Evolutionary conservation across 2,113 vertebrate species (phyloP), one percentile per base, ranked within the genome.

Genomic region (Hydrolagus affinis): DNA sequence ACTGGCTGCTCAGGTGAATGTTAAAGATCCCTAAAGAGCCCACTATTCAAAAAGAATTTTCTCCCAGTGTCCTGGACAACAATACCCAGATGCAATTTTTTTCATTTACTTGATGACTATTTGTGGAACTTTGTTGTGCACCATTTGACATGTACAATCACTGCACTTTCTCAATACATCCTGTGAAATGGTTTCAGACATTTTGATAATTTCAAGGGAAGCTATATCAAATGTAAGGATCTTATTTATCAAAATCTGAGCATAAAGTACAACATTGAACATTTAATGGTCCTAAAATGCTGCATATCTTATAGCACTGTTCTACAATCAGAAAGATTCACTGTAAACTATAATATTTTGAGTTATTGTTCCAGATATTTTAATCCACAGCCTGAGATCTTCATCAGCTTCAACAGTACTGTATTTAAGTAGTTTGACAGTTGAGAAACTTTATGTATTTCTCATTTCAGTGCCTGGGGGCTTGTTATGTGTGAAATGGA

Each of bases 381-480:
- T 32, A 74, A 74, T 74, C 15, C 44, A 74, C 72, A 6, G 6
- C 44, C 44, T 44, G 44, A 74, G 72, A 74, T 44, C 72, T 44
- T 75, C 0, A 66, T 28, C 25, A 83, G 60, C 60, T 68, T 11
- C 30, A 83, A 83, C 77, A 83, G 57, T 32, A 83, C 66, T 60
- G 62, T 44, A 44, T 44, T 44, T 44, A 44, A 83, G 66, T 66
- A 66, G 23, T 66, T 68, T 32, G 28, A 44, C 44, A 44, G 44
- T 9, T 11, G 8, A 68, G 60, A 66, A 68, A 21, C 11, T 68
- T 83, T 83, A 8, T 32, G 6, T 10, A 23, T 64, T 80, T 64
- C 76, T 60, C 12, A 80, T 80, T 80, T 80, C 44, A 44, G n/a
- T 80, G 12, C 59, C 59, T 80, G 59, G 62, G 59, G 76, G 44